Conservation (phyloP, 2,888 invertebrate species). For the Lysandra bellargus region DNA sequence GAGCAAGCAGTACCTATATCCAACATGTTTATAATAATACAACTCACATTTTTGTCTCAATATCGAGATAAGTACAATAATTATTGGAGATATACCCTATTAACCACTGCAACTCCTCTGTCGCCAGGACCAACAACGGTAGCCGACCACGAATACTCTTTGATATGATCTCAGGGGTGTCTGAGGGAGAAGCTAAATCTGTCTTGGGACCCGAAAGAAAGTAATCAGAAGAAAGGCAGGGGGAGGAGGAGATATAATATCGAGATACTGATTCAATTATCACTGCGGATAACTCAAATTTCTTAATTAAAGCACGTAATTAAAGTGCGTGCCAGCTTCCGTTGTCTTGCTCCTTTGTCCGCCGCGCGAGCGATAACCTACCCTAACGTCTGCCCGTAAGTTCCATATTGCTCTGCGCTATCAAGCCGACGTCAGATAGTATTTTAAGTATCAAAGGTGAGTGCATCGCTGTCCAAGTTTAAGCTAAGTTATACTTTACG, state of each 20-base stretch:
- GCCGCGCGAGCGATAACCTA: conserved; percentile 11
- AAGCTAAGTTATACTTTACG: not conserved
- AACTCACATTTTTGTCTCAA: no score
- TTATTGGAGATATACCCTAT: no score
- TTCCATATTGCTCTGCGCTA: not conserved
- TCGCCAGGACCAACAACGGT: no score
- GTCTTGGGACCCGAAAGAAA: no score
- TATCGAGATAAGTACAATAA: no score
- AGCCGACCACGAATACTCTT: no score
- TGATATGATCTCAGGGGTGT: no score
- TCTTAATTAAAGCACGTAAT: conserved; percentile 73
- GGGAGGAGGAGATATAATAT: not conserved
- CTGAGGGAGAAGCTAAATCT: no score
- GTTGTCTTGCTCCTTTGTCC: conserved; percentile 41
- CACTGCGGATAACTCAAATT: conserved; percentile 59
- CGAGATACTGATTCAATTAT: conserved; percentile 65
- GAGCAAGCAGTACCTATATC: no score
- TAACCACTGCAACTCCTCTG: no score
- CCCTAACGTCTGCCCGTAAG: not conserved
- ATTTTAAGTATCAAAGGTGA: conserved; percentile 15
- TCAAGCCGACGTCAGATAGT: conserved; percentile 14
- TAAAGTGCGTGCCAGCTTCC: conserved; percentile 51
- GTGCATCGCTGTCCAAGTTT: not conserved
- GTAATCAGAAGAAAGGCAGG: no score
- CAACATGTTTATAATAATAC: no score